Conservation (phyloP, 2,888 invertebrate species). For the Nemotelus nigrinus region DNA sequence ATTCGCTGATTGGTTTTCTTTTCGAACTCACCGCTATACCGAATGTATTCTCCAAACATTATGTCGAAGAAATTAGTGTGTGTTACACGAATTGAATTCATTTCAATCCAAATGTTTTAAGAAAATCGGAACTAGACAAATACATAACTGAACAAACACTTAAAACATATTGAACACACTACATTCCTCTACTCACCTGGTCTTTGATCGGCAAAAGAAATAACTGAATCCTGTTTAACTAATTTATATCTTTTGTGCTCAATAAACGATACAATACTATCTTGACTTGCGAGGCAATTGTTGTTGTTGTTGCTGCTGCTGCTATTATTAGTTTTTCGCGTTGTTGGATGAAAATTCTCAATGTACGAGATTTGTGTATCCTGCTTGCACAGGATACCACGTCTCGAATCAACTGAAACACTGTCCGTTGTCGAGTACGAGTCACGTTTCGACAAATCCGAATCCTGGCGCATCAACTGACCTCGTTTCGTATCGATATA, state of each 20-base stretch:
- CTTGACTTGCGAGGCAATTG: slow-evolving; percentile 53
- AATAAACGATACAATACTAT: slow-evolving; percentile 57
- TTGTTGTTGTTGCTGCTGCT: neutral
- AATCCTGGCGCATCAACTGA: slow-evolving; percentile 53
- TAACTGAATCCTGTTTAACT: slow-evolving; percentile 64
- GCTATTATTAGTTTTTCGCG: slow-evolving; percentile 4
- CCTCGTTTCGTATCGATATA: slow-evolving; percentile 63
- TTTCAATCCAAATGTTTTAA: no score
- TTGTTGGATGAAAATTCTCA: slow-evolving; percentile 53
- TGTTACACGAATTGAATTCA: no score
- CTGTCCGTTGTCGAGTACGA: slow-evolving; percentile 60
- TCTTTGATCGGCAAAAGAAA: slow-evolving; percentile 64
- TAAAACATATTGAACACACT: no score
- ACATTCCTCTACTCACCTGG: slow-evolving; percentile 56
- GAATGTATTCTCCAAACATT: no score
- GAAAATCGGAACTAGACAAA: no score
- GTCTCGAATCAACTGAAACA: slow-evolving; percentile 61
- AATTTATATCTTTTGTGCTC: slow-evolving; percentile 63
- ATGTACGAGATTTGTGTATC: slow-evolving; percentile 57
- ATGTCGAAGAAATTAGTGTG: no score
- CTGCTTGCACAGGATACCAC: slow-evolving; percentile 56
- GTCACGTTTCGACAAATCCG: slow-evolving; percentile 56
- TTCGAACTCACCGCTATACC: no score
- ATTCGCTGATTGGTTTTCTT: no score
- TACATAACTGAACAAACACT: no score